Base-by-base conservation (phyloP, 2,797 vertebrate species). In the Antennarius maculatus region DNA sequence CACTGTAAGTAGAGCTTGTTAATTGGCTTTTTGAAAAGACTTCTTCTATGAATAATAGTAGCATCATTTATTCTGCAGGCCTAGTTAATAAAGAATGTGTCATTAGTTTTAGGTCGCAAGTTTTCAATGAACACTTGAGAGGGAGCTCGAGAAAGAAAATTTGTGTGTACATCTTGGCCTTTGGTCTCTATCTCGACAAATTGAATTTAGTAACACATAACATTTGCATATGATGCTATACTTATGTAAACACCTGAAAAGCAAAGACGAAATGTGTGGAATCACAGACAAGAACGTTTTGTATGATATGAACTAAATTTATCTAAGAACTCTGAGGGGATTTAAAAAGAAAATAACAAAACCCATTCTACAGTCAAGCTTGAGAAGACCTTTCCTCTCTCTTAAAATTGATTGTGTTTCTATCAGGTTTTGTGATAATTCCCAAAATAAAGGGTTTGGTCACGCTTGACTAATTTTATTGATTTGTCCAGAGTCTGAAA, bases 1-100 rank as follows among this genome's bases (percentile, higher is more conserved):
- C 59, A 67, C 71, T 77, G 76, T 79, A 78, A 82, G 74, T 62
- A 63, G 60, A 71, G 43, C 59, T 71, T 78, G 69, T 73, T 86
- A 86, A 85, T 77, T 87, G 62, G 74, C 66, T 77, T 74, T 79
- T 76, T 80, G 65, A 83, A 69, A 69, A 74, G 67, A 68, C 65
- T 62, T 34, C 72, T 80, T 61, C 57, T 23, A n/a, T 74, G 81
- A 80, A 85, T 83, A 77, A 66, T 51, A 65, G 77, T 59, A 11
- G 64, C 61, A 59, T 73, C 51, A 56, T 72, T 64, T 75, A 66
- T 73, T 79, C 61, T 28, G 31, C 55, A 41, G 64, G 31, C 79
- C 61, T 63, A 49, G 56, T 80, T 79, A 77, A 79, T 83, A 67
- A 79, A 62, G 49, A 75, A 67, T 23, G 55, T 73, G 61, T 77